Conservation (phyloP, 2,797 vertebrate species). For the Petrocephalus schoutedeni region DNA sequence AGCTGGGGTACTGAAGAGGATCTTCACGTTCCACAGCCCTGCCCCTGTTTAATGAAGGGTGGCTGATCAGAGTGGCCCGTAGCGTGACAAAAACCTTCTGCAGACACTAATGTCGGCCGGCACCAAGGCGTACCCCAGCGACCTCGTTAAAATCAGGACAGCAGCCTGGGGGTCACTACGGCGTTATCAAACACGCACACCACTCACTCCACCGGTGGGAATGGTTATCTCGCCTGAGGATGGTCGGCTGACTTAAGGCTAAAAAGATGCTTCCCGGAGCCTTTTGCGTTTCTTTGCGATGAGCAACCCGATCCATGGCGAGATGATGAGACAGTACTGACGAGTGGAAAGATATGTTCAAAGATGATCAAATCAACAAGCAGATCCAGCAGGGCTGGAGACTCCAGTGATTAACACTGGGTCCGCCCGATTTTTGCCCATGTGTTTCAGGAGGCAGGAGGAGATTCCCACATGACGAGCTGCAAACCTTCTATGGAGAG, state of each 20-base stretch:
- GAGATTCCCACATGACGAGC: not conserved
- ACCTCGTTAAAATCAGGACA: conserved; percentile 1
- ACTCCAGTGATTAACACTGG: not conserved
- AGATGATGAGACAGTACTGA: not conserved
- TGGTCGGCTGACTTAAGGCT: not conserved
- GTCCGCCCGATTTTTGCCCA: no score
- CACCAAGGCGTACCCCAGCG: not conserved
- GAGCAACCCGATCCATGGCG: not conserved
- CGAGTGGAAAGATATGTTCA: not conserved
- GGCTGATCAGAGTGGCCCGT: not conserved
- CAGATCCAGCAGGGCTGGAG: not conserved
- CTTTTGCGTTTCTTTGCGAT: not conserved
- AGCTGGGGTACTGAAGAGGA: no score
- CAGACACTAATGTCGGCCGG: not conserved
- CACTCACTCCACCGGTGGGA: not conserved
- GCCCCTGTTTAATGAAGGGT: not conserved
- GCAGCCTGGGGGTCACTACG: not conserved
- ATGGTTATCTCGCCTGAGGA: conserved; percentile 2
- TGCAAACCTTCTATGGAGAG: not conserved
- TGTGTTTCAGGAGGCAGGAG: not conserved
- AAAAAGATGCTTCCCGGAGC: not conserved
- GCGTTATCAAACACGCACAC: not conserved
- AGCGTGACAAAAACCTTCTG: not conserved
- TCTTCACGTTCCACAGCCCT: not conserved
- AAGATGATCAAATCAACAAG: not conserved